Percentiles rank a stretch among this genome's conserved stretches.
phyloP scores from a whole-genome alignment of 2,113 vertebrate genomes.

The Craseonycteris thonglongyai region DNA sequence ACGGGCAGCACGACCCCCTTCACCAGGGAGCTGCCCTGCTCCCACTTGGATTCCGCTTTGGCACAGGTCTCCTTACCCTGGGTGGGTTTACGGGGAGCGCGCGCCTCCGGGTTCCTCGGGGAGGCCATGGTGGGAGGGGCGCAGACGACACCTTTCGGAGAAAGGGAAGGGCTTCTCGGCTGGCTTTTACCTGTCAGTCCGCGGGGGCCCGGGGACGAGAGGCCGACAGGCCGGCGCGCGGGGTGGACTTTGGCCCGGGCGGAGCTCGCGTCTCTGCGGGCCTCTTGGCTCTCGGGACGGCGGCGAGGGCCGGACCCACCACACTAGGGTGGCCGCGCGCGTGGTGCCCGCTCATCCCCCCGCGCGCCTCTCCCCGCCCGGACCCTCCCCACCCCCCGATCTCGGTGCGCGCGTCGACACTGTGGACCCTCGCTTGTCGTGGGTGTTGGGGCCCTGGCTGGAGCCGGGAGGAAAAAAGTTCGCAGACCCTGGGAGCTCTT shows the following conservation, averaged over 20 bases:
- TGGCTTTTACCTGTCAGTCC: conserved; percentile 24
- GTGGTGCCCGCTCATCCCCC: neutral
- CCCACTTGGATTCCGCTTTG: neutral
- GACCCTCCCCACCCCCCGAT: no score
- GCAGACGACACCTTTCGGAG: neutral
- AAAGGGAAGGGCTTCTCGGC: neutral
- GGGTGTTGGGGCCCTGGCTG: neutral
- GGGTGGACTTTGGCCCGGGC: neutral
- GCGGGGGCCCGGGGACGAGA: neutral
- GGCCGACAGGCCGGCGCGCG: no score
- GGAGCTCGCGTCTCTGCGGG: no score
- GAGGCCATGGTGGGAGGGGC: neutral
- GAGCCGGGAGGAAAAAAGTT: conserved; percentile 43
- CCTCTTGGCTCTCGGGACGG: rapidly evolving
- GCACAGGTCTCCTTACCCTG: neutral
- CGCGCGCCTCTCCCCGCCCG: neutral
- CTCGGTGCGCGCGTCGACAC: no score
- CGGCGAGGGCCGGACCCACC: neutral
- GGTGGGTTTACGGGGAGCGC: neutral
- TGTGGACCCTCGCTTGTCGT: no score
- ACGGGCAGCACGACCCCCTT: neutral
- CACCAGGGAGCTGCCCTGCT: neutral
- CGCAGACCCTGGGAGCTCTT: neutral
- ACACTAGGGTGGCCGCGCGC: neutral
- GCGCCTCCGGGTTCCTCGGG: neutral